A percentile compares a stretch with the other conserved stretches of the same genome.
Evolutionary conservation across 2,888 invertebrate species (phyloP).

Genomic region (Synanthedon andrenaeformis): DNA sequence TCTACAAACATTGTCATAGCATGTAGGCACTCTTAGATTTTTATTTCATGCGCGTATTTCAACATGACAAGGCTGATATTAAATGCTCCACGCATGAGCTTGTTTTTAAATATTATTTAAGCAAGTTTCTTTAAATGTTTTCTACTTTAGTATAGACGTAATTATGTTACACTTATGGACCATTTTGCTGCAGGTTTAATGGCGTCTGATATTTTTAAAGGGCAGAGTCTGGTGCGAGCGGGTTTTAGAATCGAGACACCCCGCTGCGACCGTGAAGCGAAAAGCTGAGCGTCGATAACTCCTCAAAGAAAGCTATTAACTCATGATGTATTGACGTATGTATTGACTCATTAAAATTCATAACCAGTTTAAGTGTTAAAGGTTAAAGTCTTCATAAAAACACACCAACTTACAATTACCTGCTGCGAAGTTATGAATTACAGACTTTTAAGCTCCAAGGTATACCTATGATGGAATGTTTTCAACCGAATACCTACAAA

Average conservation of each 20-base stretch:
- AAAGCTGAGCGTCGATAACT: conserved; percentile 48
- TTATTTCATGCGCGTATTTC: conserved; percentile 16
- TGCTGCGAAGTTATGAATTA: conserved; percentile 36
- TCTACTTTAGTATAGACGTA: conserved; percentile 13
- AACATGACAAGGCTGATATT: conserved; percentile 31
- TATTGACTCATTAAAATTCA: conserved; percentile 64
- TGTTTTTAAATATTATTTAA: conserved; percentile 15
- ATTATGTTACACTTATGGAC: conserved; percentile 25
- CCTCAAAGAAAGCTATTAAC: conserved; percentile 36
- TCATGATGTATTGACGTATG: conserved; percentile 61
- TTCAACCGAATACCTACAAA: too few species aligned
- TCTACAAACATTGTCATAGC: conserved; percentile 14
- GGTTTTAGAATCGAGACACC: conserved; percentile 34
- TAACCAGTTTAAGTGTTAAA: conserved; percentile 50
- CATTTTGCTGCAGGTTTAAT: conserved; percentile 17
- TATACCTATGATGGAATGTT: background rate
- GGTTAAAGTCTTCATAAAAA: conserved; percentile 60
- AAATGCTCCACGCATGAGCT: conserved; percentile 12
- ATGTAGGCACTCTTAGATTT: conserved; percentile 16
- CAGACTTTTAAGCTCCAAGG: conserved; percentile 3
- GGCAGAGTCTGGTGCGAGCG: conserved; percentile 43
- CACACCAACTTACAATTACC: conserved; percentile 38
- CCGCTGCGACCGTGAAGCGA: conserved; percentile 49
- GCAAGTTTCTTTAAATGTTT: conserved; percentile 1
- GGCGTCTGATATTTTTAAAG: conserved; percentile 15